Conservation (phyloP, 2,797 vertebrate genomes). For the Mus caroli region DNA sequence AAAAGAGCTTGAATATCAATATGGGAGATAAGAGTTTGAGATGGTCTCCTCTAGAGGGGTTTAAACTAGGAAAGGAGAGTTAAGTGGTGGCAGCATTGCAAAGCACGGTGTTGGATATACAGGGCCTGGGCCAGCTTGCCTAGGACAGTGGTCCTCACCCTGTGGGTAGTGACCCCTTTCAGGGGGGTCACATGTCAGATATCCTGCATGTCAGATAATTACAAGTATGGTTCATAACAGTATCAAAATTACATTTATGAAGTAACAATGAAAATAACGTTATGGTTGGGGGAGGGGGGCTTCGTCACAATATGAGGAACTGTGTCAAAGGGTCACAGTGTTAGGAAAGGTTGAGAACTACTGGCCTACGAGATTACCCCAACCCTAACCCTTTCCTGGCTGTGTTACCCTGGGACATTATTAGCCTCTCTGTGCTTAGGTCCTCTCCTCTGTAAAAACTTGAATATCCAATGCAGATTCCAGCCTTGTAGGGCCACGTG, state of each 20-base stretch:
- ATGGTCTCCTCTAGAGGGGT: not conserved
- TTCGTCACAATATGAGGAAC: not conserved
- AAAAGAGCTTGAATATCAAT: not conserved
- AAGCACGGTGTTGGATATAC: not conserved
- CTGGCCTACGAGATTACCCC: rapidly evolving
- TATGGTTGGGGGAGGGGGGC: not conserved
- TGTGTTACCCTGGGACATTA: not conserved
- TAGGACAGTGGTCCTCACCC: not conserved
- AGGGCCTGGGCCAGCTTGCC: not conserved
- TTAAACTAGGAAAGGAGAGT: not conserved
- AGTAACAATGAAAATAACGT: not conserved
- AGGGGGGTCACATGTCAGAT: not conserved
- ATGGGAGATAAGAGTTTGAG: not conserved
- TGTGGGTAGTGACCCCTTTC: not conserved
- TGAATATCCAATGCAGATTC: not conserved
- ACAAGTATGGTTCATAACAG: not conserved
- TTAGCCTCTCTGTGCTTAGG: not conserved
- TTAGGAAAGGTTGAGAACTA: not conserved
- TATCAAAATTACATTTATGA: not conserved
- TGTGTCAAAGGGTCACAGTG: not conserved
- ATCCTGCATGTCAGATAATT: not conserved
- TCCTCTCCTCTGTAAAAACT: not conserved
- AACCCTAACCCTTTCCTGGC: not conserved
- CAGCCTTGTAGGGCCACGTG: not conserved
- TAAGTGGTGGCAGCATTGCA: not conserved